Conservation (phyloP, 2,888 invertebrate species). For the Drosophila pseudotakahashii region DNA sequence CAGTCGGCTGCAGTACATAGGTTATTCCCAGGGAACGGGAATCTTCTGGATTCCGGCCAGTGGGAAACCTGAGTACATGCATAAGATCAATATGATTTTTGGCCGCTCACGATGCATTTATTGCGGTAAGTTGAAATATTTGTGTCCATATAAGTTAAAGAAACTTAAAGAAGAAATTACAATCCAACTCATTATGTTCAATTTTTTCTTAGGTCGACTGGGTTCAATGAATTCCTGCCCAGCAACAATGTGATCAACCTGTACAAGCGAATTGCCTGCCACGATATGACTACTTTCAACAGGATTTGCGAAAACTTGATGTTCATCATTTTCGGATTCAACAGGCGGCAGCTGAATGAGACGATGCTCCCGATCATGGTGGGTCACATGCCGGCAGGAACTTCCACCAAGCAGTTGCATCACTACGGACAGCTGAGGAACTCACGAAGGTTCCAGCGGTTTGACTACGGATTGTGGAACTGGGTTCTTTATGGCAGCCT, state of each 20-base stretch:
- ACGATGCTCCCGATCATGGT: not conserved
- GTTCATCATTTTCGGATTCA: not conserved
- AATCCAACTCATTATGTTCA: not conserved
- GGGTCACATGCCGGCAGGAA: conserved; percentile 2
- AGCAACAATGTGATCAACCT: not conserved
- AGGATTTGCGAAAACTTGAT: not conserved
- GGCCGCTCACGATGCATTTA: not conserved
- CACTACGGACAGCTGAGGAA: conserved; percentile 1
- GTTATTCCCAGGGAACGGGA: too few species aligned
- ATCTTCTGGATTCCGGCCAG: too few species aligned
- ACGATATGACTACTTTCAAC: not conserved
- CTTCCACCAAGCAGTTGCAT: not conserved
- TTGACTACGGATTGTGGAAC: not conserved
- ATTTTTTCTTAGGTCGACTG: not conserved
- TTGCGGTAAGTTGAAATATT: not conserved
- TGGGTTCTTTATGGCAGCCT: not conserved
- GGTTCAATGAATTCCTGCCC: not conserved
- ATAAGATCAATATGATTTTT: too few species aligned
- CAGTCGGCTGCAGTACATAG: too few species aligned
- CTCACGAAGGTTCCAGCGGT: not conserved
- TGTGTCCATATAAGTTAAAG: not conserved
- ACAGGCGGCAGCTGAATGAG: not conserved
- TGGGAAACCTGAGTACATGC: too few species aligned
- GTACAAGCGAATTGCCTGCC: not conserved
- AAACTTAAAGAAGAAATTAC: not conserved